phyloP scores from a whole-genome alignment of 1,140 invertebrate species.

The Ooceraea biroi region DNA sequence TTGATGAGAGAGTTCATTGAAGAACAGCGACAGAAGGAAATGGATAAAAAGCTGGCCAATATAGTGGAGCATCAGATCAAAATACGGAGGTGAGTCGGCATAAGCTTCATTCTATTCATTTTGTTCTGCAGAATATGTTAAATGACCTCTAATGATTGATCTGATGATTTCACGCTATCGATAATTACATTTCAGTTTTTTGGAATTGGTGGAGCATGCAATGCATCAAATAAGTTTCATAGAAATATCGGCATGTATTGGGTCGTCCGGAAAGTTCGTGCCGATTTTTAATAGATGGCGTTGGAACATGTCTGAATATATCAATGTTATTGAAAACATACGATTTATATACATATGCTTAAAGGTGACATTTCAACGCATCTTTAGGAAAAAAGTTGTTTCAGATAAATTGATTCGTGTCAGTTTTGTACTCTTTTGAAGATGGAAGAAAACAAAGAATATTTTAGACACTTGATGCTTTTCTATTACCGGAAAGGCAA shows the following conservation, averaged over 20 bases:
- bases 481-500: too few species aligned
- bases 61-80: conserved; percentile 74
- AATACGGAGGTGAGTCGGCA: conserved; percentile 20
- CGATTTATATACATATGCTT: too few species aligned
- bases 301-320: too few species aligned
- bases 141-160: neutral
- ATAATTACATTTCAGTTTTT: conserved; percentile 47
- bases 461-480: too few species aligned
- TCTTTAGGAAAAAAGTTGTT: too few species aligned
- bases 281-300: too few species aligned
- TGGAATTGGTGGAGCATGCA: conserved; percentile 43
- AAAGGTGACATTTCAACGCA: too few species aligned
- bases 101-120: neutral
- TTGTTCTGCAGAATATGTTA: neutral
- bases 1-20: conserved; percentile 26
- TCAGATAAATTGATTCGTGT: too few species aligned
- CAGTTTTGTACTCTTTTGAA: too few species aligned
- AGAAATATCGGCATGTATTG: conserved; percentile 76
- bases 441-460: too few species aligned
- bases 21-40: conserved; percentile 4
- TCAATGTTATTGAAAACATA: too few species aligned
- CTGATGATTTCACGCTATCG: neutral
- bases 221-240: conserved; percentile 76
- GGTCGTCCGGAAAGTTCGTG: too few species aligned
- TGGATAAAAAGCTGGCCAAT: conserved; percentile 63